These are phyloP conservation scores for Phaetusa simplex DNA, from an alignment of 2,113 vertebrate species.

Conservation along the genomic window DNA sequence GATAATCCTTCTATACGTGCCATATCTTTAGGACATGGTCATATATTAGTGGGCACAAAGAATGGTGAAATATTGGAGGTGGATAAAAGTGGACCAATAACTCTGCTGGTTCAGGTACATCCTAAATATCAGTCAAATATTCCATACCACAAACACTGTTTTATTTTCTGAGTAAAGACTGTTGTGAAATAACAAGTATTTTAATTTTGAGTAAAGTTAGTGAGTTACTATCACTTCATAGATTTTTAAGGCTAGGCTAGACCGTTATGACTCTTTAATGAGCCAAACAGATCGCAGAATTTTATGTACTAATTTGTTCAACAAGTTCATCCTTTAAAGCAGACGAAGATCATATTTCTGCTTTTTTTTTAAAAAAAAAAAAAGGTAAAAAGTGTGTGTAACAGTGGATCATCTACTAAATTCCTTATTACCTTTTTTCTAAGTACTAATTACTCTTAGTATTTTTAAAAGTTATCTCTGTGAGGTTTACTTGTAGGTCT, in stretches of 20 bases:
- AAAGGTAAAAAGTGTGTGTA: not conserved
- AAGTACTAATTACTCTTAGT: not conserved
- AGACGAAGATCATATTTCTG: not conserved
- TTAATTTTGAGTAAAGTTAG: not conserved
- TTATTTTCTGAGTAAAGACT: not conserved
- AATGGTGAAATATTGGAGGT: slow-evolving; percentile 98
- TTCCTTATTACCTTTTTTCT: not conserved
- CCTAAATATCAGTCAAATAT: not conserved
- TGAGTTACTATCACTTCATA: not conserved
- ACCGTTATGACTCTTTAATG: not conserved
- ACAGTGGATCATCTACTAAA: not conserved
- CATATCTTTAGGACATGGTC: slow-evolving; percentile 97
- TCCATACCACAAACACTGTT: not conserved
- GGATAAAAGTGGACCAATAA: slow-evolving; percentile 96
- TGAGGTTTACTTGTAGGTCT: not conserved
- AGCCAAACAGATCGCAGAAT: not conserved
- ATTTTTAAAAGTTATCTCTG: not conserved
- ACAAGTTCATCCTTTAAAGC: not conserved
- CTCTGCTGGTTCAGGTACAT: slow-evolving; percentile 83
- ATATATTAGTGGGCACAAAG: slow-evolving; percentile 97
- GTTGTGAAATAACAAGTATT: not conserved
- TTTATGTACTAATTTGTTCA: not conserved
- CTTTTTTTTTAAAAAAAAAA: not conserved
- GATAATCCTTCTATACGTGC: slow-evolving; percentile 99
- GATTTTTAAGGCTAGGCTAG: not conserved